Conservation (phyloP, 2,888 invertebrate genomes). For the Camptogramma bilineatum region DNA sequence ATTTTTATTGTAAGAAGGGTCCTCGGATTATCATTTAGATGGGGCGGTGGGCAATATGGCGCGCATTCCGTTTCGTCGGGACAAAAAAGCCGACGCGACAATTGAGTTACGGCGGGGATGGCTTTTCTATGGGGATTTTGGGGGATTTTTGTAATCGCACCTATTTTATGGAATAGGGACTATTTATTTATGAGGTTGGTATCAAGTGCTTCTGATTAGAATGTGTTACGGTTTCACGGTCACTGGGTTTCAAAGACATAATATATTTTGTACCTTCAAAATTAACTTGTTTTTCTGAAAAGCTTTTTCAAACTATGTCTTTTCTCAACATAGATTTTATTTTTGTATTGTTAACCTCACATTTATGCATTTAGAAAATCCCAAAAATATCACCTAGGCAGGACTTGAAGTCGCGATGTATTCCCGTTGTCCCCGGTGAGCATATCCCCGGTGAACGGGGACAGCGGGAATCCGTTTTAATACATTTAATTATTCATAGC, state of each 20-base stretch:
- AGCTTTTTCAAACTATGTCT: too few species aligned
- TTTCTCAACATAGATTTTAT: too few species aligned
- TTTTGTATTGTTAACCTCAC: too few species aligned
- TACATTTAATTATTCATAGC: too few species aligned
- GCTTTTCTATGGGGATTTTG: constrained; percentile 58
- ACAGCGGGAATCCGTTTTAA: too few species aligned
- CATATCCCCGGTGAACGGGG: too few species aligned
- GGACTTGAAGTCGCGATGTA: too few species aligned
- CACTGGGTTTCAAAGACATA: not conserved
- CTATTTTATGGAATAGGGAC: constrained; percentile 57
- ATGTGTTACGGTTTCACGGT: not conserved
- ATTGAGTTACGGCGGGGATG: constrained; percentile 73
- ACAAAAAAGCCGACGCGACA: constrained; percentile 66
- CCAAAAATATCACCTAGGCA: too few species aligned
- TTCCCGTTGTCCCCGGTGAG: too few species aligned
- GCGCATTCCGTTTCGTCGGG: constrained; percentile 65
- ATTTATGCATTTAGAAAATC: too few species aligned
- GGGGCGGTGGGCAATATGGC: constrained; percentile 80
- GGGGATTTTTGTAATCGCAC: constrained; percentile 68
- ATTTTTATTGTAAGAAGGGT: constrained; percentile 83
- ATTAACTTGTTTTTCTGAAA: not conserved
- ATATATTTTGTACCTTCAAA: not conserved
- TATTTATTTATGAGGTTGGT: constrained; percentile 47
- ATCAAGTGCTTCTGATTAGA: constrained; percentile 33
- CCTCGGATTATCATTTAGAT: constrained; percentile 84